These are phyloP conservation scores for Stegostoma tigrinum DNA, from an alignment of 2,113 vertebrate genomes.

Conservation along the genomic window DNA sequence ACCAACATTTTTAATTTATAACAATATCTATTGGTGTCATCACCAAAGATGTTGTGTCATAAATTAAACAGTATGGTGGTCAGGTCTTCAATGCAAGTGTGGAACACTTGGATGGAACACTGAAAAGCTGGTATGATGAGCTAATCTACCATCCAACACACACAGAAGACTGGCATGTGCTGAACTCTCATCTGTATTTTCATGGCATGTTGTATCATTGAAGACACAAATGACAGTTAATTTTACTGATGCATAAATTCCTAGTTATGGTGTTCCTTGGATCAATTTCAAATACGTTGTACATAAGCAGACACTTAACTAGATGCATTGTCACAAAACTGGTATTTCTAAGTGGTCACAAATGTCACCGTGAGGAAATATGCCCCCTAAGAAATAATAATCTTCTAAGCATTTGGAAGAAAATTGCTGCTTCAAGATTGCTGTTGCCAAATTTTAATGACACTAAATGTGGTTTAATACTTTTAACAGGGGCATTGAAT, in stretches of 20 bases:
- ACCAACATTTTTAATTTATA: background rate
- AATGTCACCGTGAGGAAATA: background rate
- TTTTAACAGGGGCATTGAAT: background rate
- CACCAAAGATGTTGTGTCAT: background rate
- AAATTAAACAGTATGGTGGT: background rate
- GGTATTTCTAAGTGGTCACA: background rate
- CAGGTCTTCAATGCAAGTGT: background rate
- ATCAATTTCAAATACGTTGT: background rate
- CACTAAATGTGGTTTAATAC: background rate
- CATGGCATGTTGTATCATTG: background rate
- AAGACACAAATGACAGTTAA: background rate
- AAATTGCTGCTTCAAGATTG: background rate
- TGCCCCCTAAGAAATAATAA: background rate
- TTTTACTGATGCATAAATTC: constrained; percentile 5
- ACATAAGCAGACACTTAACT: background rate
- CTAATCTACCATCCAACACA: background rate
- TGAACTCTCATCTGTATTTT: background rate
- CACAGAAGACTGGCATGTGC: background rate
- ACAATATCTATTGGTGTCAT: background rate
- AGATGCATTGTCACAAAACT: background rate
- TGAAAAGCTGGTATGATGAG: background rate
- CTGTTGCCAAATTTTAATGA: background rate
- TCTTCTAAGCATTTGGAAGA: background rate
- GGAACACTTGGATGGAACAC: background rate
- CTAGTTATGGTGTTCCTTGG: background rate